These are phyloP conservation scores for Aix galericulata DNA, from an alignment of 2,113 vertebrate species.

Conservation along the genomic window DNA sequence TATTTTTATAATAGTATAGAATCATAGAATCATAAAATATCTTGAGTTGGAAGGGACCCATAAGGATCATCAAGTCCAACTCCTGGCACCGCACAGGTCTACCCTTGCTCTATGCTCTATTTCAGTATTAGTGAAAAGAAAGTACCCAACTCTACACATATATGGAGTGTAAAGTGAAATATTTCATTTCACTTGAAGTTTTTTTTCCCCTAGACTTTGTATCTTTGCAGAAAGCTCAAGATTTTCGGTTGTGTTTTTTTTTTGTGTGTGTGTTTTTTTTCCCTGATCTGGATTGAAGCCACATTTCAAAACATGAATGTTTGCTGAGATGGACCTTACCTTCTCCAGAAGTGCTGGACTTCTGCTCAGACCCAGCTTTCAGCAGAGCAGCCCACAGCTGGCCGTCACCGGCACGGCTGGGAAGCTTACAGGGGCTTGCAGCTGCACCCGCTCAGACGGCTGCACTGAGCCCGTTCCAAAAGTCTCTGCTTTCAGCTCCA, in stretches of 20 bases:
- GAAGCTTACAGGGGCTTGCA: not conserved
- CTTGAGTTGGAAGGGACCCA: no score
- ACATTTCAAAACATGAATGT: not conserved
- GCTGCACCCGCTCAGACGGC: not conserved
- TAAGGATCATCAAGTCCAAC: no score
- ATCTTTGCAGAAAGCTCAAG: not conserved
- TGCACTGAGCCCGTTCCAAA: not conserved
- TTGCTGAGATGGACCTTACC: not conserved
- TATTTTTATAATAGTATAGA: not conserved
- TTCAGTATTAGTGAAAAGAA: not conserved
- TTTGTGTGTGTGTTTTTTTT: not conserved
- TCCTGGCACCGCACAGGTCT: no score
- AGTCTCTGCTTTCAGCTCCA: not conserved
- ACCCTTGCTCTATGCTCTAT: not conserved
- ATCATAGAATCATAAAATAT: no score
- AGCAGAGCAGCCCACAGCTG: not conserved
- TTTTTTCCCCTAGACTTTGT: not conserved
- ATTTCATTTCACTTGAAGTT: not conserved
- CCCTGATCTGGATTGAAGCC: not conserved
- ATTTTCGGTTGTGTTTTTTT: not conserved
- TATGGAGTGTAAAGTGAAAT: not conserved
- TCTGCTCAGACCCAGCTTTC: not conserved
- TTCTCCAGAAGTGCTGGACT: not conserved
- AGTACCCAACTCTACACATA: rapidly evolving
- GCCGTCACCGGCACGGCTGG: rapidly evolving